Conservation (phyloP, 2,888 invertebrate species). For the Drosophila pseudotalamancana region DNA sequence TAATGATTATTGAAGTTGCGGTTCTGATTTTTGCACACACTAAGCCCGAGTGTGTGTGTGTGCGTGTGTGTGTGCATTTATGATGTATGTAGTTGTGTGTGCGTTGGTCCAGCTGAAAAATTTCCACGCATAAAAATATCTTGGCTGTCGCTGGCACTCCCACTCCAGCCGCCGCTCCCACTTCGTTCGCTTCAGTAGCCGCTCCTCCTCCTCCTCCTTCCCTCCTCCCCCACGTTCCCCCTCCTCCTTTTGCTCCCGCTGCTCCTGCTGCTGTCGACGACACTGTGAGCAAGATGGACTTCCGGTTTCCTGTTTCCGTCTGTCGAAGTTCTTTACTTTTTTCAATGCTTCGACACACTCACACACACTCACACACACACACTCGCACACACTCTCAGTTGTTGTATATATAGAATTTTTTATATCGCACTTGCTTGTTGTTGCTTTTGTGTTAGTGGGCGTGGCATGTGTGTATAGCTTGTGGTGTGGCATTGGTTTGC, state of each 20-base stretch:
- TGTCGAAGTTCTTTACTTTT: constrained; percentile 80
- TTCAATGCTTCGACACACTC: constrained; percentile 70
- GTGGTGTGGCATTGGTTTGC: constrained; percentile 62
- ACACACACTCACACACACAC: constrained; percentile 43
- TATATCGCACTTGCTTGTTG: constrained; percentile 60
- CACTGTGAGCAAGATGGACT: constrained; percentile 84
- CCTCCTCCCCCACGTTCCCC: no score
- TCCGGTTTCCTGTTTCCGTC: constrained; percentile 85
- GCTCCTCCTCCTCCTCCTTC: constrained; percentile 1
- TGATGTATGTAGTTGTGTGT: constrained; percentile 39
- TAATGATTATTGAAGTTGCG: constrained; percentile 79
- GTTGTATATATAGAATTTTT: constrained; percentile 59
- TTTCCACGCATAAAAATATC: constrained; percentile 82
- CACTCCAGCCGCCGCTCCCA: background rate
- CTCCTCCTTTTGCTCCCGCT: constrained; percentile 8
- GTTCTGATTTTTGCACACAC: constrained; percentile 56
- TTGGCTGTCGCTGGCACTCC: constrained; percentile 63
- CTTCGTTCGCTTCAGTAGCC: no score
- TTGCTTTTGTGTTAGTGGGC: constrained; percentile 42
- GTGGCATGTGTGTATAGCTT: constrained; percentile 51
- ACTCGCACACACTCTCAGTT: constrained; percentile 31
- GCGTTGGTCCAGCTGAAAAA: constrained; percentile 72
- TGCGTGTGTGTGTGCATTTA: constrained; percentile 50
- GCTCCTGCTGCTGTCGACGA: constrained; percentile 51
- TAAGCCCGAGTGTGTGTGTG: constrained; percentile 28